Conservation (phyloP, 2,797 vertebrate species). For the Phyllotis vaccarum region DNA sequence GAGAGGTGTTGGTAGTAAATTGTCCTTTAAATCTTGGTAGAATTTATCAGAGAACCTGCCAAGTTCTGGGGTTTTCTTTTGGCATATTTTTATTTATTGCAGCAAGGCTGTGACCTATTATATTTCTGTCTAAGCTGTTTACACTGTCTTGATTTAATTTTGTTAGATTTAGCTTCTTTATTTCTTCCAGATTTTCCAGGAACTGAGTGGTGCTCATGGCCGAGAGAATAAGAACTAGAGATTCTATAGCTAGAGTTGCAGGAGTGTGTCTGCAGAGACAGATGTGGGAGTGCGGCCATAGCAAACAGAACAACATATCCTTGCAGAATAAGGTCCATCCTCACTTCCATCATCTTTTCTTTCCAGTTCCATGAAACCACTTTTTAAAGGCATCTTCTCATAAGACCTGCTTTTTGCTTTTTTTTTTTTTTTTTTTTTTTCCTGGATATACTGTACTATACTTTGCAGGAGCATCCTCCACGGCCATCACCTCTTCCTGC, state of each 20-base stretch:
- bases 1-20: neutral
- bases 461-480: neutral
- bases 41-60: neutral
- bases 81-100: neutral
- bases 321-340: neutral
- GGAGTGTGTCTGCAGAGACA: accelerated
- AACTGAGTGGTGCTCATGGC: neutral
- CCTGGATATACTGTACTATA: neutral
- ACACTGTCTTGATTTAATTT: neutral
- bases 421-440: neutral
- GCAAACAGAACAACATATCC: neutral
- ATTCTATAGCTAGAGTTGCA: neutral
- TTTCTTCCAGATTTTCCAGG: neutral
- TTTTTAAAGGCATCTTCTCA: neutral
- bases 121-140: neutral
- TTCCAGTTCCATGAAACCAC: neutral
- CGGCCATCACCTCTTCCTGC: no score
- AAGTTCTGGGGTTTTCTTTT: neutral
- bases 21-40: neutral
- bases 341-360: neutral
- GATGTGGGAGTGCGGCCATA: neutral
- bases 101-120: neutral
- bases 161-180: neutral
- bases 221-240: neutral
- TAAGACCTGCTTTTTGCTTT: neutral